Percentiles rank a stretch among this genome's conserved stretches.
These are phyloP conservation scores for Etheostoma spectabile DNA, from an alignment of 2,113 vertebrate species.

Conservation along the genomic window DNA sequence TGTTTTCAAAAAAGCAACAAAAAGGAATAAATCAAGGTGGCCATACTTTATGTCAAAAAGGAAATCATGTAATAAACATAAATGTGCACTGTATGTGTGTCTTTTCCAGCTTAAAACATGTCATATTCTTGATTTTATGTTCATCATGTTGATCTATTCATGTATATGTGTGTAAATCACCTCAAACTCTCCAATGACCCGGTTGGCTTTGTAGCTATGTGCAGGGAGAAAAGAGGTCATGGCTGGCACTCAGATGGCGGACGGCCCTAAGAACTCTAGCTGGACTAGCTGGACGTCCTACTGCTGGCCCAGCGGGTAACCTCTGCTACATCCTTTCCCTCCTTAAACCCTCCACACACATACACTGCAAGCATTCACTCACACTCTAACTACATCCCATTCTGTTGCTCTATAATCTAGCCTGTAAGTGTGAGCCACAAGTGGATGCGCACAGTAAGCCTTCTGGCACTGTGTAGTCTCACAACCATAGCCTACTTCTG, in stretches of 20 bases:
- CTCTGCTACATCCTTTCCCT: conserved; percentile 54
- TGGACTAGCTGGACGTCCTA: conserved; percentile 58
- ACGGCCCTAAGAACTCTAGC: conserved; percentile 63
- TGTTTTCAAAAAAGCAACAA: background rate
- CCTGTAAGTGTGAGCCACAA: background rate
- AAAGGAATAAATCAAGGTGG: background rate
- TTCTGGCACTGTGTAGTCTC: conserved; percentile 16
- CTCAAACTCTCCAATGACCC: conserved; percentile 59
- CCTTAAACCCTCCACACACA: conserved; percentile 35
- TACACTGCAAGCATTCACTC: conserved; percentile 17
- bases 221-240: conserved; percentile 76
- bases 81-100: background rate
- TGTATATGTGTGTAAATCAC: conserved; percentile 47
- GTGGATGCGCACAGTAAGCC: conserved; percentile 3
- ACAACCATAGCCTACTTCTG: conserved; percentile 53
- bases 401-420: background rate
- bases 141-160: background rate
- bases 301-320: conserved; percentile 46
- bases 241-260: conserved; percentile 68
- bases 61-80: too few species aligned
- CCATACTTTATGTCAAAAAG: background rate
- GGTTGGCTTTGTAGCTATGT: conserved; percentile 67
- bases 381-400: conserved; percentile 1
- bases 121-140: background rate
- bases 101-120: background rate